Conservation (phyloP, 2,888 invertebrate genomes). For the Drosophila vallismaia region DNA sequence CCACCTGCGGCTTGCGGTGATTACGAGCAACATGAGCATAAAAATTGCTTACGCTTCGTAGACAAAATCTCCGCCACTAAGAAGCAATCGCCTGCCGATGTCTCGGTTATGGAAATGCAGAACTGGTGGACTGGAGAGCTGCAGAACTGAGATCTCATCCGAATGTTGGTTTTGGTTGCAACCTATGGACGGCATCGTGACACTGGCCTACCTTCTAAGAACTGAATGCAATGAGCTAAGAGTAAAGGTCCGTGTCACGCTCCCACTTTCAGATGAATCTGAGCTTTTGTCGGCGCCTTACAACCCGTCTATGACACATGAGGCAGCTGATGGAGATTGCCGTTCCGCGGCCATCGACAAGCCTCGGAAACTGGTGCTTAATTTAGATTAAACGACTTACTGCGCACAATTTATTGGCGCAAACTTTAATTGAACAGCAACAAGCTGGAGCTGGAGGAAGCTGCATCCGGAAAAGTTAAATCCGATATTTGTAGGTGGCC, state of each 20-base stretch:
- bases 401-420: constrained; percentile 81
- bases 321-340: constrained; percentile 78
- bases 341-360: constrained; percentile 48
- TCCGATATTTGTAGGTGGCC: constrained; percentile 59
- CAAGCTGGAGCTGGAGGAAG: constrained; percentile 21
- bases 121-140: constrained; percentile 4
- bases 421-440: constrained; percentile 78
- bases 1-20: constrained; percentile 83
- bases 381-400: constrained; percentile 81
- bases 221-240: background rate
- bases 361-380: constrained; percentile 58
- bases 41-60: constrained; percentile 71
- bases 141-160: constrained; percentile 25
- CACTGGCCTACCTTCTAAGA: constrained; percentile 1
- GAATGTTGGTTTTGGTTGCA: constrained; percentile 1
- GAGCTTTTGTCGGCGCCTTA: constrained; percentile 77
- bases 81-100: constrained; percentile 66
- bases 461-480: constrained; percentile 30
- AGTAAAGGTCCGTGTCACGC: constrained; percentile 14
- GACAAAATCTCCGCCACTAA: constrained; percentile 60
- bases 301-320: constrained; percentile 83
- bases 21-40: constrained; percentile 80
- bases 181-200: constrained; percentile 25
- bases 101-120: constrained; percentile 58
- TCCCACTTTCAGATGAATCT: constrained; percentile 10